A percentile compares a stretch with the other conserved stretches of the same genome.
Conservation (phyloP, 2,113 vertebrate genomes). For the Zeus faber region DNA sequence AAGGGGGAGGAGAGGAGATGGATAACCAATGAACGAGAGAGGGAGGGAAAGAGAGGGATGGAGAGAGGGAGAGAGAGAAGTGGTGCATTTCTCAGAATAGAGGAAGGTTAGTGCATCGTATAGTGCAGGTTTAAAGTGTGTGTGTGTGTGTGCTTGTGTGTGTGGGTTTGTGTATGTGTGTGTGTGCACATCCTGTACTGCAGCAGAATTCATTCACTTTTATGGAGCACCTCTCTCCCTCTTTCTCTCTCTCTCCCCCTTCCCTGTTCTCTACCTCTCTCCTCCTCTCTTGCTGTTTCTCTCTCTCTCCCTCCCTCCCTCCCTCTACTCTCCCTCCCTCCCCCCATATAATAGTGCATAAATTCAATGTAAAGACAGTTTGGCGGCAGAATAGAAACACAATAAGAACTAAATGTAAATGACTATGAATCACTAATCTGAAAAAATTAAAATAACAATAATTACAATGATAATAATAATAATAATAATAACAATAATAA, state of each 20-base stretch:
- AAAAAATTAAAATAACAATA: too few species aligned
- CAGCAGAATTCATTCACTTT: constrained; percentile 73
- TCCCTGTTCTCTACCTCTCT: neutral
- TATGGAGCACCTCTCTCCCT: constrained; percentile 45
- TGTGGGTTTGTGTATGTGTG: constrained; percentile 4
- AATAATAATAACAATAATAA: too few species aligned
- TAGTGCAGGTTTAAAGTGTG: neutral
- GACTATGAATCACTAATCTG: too few species aligned
- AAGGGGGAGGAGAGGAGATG: neutral
- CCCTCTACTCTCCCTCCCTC: too few species aligned
- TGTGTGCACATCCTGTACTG: constrained; percentile 60
- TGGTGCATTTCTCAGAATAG: constrained; percentile 54
- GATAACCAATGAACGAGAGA: neutral
- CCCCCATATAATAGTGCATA: too few species aligned
- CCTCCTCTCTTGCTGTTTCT: neutral
- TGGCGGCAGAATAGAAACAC: too few species aligned
- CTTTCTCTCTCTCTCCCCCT: constrained; percentile 4
- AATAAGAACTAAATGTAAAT: too few species aligned
- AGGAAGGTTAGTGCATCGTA: constrained; percentile 19
- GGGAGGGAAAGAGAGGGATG: constrained; percentile 1
- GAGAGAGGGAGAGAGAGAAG: constrained; percentile 7
- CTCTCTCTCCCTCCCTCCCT: neutral
- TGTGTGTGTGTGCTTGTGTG: neutral
- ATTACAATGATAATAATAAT: too few species aligned
- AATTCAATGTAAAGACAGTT: too few species aligned